Conservation (phyloP, 2,113 vertebrate genomes). For the Megaptera novaeangliae region DNA sequence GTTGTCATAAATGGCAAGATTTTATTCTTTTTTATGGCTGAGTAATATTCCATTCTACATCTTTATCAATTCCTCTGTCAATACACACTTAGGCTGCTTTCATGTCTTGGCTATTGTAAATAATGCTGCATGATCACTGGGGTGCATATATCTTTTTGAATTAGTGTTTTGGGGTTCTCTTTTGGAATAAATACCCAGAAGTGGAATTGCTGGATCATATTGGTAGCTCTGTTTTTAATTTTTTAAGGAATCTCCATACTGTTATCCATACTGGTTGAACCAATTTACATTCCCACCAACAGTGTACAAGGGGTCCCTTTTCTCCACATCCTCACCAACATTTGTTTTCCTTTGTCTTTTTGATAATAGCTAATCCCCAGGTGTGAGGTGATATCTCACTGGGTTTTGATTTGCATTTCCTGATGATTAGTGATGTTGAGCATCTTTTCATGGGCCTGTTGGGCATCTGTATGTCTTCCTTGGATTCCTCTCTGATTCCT, state of each 20-base stretch:
- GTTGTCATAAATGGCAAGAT: not conserved
- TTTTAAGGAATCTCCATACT: not conserved
- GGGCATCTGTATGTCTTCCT: not conserved
- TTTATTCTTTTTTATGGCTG: not conserved
- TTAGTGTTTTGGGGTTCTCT: not conserved
- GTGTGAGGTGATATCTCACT: not conserved
- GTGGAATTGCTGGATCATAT: not conserved
- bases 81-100: not conserved
- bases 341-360: not conserved
- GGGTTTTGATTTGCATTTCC: not conserved
- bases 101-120: not conserved
- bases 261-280: not conserved
- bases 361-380: not conserved
- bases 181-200: not conserved
- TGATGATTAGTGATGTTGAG: not conserved
- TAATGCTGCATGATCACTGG: not conserved
- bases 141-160: not conserved
- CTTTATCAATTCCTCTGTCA: not conserved
- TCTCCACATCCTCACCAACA: too few relatives aligned
- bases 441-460: not conserved
- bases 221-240: not conserved
- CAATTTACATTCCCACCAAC: not conserved
- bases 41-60: not conserved
- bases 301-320: not conserved
- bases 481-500: not conserved